Evolutionary conservation across 2,888 invertebrate genomes (phyloP), one percentile per base, ranked within the genome.

Genomic region (Urechis unicinctus): DNA sequence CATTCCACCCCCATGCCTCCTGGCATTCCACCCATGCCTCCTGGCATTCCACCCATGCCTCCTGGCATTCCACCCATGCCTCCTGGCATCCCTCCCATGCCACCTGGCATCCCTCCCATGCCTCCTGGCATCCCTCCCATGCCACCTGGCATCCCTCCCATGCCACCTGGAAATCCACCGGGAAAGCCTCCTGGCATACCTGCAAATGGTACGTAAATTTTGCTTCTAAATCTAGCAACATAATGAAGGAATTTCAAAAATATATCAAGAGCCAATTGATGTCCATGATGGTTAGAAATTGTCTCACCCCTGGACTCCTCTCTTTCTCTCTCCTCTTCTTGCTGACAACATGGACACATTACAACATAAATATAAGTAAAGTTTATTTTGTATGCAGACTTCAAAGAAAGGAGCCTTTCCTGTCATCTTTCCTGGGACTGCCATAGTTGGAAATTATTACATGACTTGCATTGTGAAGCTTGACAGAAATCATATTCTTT

Each of bases 21-120:
- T 3, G 61, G 59, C 41, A 59, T 53, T 6, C 60, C 61, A 22
- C 55, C 54, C 45, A 52, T 46, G 4, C 59, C 57, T 17, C 61
- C 63, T 21, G 56, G 54, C 51, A 53, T 58, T n/a, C 62, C 63
- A 5, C 55, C 57, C n/a, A 81, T 80, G 36, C 78, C 77, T 29
- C 55, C 60, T 5, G 58, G 57, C 22, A 25, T 61, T 52, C 62
- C 60, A 55, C 9, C 63, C 59, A 47, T 46, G n/a, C 61, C 61
- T 25, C 67, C 65, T 70, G 61, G 79, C 64, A 61, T 67, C 56
- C 55, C 68, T 6, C 61, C 67, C 64, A 61, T 67, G 56, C 55
- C 68, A 9, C 61, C 67, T n/a, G 56, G 60, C 57, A 53, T 61
- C 25, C 64, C 61, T 36, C 66, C 55, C 9, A 17, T 9, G 36